Percentiles rank a stretch among this genome's conserved stretches.
Evolutionary conservation across 1,140 invertebrate species (phyloP).

Genomic region (Maniola jurtina): DNA sequence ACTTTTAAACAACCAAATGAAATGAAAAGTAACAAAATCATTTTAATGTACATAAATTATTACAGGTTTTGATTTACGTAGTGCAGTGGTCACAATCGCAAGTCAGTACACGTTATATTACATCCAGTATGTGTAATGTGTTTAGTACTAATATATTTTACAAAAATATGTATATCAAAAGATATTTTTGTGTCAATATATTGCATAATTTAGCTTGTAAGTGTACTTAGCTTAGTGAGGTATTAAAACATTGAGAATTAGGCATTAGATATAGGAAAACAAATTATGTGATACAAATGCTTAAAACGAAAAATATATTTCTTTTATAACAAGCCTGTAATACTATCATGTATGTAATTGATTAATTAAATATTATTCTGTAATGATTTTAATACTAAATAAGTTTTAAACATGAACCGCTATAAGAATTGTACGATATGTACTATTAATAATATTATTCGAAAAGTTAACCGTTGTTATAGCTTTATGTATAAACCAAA

Average conservation of each 20-base stretch:
- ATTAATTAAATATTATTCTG: conserved; percentile 24
- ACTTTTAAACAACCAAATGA: too few relatives aligned
- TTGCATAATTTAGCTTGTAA: conserved; percentile 71
- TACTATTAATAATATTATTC: conserved; percentile 49
- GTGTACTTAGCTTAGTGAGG: conserved; percentile 49
- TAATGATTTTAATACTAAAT: conserved; percentile 36
- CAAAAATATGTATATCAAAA: conserved; percentile 16
- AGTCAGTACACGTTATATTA: background rate
- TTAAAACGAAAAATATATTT: conserved; percentile 44
- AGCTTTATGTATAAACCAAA: conserved; percentile 76
- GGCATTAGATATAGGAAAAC: conserved; percentile 47
- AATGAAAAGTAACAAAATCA: too few relatives aligned
- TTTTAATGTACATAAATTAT: too few relatives aligned
- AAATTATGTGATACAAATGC: conserved; percentile 69
- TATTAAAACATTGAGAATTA: conserved; percentile 42
- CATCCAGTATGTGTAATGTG: background rate
- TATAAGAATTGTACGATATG: conserved; percentile 49
- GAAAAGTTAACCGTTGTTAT: conserved; percentile 67
- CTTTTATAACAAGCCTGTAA: conserved; percentile 55
- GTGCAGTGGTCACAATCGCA: too few relatives aligned
- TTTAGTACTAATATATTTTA: conserved; percentile 3
- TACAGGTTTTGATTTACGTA: too few relatives aligned
- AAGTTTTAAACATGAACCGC: conserved; percentile 45
- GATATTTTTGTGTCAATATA: conserved; percentile 68
- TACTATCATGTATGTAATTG: conserved; percentile 29